Conservation (phyloP, 1,140 invertebrate species). For the Leptinotarsa undecemlineata region DNA sequence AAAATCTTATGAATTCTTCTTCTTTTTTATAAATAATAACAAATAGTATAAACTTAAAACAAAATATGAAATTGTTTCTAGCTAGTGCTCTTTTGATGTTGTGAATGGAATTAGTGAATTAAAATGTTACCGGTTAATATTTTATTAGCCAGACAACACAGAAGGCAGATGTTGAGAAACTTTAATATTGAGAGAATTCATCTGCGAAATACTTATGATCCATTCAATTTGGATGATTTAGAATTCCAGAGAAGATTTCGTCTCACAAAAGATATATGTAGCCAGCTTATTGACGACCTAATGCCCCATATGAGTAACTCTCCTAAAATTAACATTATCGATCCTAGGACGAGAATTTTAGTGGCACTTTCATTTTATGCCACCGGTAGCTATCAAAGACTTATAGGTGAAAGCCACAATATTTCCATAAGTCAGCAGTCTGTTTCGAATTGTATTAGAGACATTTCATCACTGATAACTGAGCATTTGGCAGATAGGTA, state of each 20-base stretch:
- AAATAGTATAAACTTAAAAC: too few species aligned
- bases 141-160: neutral
- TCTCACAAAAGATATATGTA: neutral
- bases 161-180: neutral
- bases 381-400: conserved; percentile 15
- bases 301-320: neutral
- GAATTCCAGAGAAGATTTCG: neutral
- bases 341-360: neutral
- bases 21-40: too few species aligned
- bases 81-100: too few species aligned
- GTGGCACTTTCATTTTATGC: conserved; percentile 10
- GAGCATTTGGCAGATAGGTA: neutral
- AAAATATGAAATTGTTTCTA: too few species aligned
- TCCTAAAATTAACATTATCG: neutral
- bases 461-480: neutral
- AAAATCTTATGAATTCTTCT: too few species aligned
- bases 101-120: neutral
- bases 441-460: conserved; percentile 7
- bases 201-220: neutral
- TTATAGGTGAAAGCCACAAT: neutral
- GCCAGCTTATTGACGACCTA: neutral
- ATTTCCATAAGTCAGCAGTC: conserved; percentile 4
- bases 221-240: conserved; percentile 7
- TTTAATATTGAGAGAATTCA: neutral
- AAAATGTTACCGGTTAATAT: conserved; percentile 6